phyloP scores from a whole-genome alignment of 2,797 vertebrate species.

The Echeneis naucrates region DNA sequence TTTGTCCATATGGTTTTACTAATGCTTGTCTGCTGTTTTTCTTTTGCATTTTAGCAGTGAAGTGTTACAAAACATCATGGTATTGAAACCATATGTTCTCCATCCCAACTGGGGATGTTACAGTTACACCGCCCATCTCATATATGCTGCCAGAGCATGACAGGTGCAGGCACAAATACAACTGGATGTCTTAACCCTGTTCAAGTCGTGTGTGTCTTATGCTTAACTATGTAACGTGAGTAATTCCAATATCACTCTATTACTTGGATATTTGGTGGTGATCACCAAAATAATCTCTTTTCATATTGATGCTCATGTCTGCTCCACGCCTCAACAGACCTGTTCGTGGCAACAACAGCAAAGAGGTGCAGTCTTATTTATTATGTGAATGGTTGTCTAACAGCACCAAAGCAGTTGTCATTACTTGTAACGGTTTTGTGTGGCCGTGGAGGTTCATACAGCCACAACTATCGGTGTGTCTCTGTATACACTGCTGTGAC shows the following conservation, averaged over 20 bases:
- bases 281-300: no score
- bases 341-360: not conserved
- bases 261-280: no score
- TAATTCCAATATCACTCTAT: not conserved
- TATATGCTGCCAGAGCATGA: no score
- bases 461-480: not conserved
- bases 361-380: not conserved
- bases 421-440: not conserved
- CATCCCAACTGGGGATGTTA: no score
- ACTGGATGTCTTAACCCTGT: not conserved
- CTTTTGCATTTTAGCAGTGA: no score
- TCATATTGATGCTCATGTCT: not conserved
- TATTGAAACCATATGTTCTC: no score
- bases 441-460: not conserved
- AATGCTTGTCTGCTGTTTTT: no score
- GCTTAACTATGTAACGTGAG: not conserved
- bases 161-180: no score
- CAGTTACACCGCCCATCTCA: no score
- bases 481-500: not conserved
- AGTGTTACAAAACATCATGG: no score
- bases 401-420: not conserved
- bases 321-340: not conserved
- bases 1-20: not conserved
- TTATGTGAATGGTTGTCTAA: not conserved
- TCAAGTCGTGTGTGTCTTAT: no score